Conservation (phyloP, 2,888 invertebrate species). For the Lasioglossum marginatum region DNA sequence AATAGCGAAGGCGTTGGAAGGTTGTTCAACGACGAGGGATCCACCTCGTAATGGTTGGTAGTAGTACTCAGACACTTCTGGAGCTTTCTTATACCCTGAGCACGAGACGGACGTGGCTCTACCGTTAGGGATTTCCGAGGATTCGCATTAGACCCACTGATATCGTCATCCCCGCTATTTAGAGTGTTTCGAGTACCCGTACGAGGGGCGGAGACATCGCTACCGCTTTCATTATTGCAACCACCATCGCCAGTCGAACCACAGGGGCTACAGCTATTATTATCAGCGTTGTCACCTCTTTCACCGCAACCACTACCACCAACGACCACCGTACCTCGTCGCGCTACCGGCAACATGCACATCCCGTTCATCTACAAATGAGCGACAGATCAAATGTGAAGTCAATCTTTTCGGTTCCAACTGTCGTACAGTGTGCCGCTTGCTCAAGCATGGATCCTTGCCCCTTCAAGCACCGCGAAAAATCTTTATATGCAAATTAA, state of each 20-base stretch:
- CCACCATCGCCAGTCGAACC: conserved; percentile 48
- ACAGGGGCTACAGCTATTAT: conserved; percentile 57
- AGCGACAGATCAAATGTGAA: conserved; percentile 69
- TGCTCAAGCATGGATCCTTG: neutral
- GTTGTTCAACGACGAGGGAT: conserved; percentile 64
- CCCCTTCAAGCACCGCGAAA: neutral
- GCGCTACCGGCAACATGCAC: conserved; percentile 89
- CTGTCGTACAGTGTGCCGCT: neutral
- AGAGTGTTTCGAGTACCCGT: conserved; percentile 57
- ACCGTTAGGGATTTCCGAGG: conserved; percentile 81
- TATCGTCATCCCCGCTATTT: conserved; percentile 61
- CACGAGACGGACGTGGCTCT: conserved; percentile 92
- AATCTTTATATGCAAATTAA: neutral
- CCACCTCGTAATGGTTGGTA: conserved; percentile 91
- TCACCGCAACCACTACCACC: conserved; percentile 67
- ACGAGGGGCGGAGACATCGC: conserved; percentile 64
- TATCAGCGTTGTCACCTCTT: conserved; percentile 54
- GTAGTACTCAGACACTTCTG: conserved; percentile 95
- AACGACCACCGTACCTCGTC: conserved; percentile 80
- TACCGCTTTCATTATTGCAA: conserved; percentile 53
- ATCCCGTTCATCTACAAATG: conserved; percentile 91
- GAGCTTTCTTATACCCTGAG: conserved; percentile 97
- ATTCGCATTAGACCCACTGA: conserved; percentile 50
- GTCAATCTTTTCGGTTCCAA: neutral
- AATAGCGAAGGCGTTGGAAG: conserved; percentile 79